A percentile compares a stretch with the other conserved stretches of the same genome.
phyloP scores from a whole-genome alignment of 2,888 invertebrate genomes.

The Andrena camellia region DNA sequence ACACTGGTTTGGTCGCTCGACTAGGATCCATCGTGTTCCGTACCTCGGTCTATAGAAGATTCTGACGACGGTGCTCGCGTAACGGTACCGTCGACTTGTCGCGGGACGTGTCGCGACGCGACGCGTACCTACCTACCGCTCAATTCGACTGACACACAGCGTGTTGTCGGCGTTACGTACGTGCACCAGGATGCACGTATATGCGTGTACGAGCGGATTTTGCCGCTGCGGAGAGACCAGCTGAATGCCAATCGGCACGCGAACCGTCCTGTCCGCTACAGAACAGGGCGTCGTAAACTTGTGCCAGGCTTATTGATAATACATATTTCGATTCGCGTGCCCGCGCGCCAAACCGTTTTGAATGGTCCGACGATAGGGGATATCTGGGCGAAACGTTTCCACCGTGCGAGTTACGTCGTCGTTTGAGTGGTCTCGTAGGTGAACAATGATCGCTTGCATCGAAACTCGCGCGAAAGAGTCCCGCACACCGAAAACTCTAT shows the following conservation, averaged over 20 bases:
- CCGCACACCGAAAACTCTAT: conserved; percentile 31
- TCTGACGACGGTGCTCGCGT: conserved; percentile 73
- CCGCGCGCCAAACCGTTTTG: neutral
- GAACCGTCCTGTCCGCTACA: conserved; percentile 32
- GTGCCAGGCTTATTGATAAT: conserved; percentile 23
- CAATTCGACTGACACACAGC: conserved; percentile 30
- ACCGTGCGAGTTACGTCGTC: neutral
- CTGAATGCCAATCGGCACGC: conserved; percentile 59
- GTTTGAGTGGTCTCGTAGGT: neutral
- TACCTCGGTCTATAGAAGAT: conserved; percentile 76
- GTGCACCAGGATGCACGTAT: conserved; percentile 54
- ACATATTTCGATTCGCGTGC: conserved; percentile 35
- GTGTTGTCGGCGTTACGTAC: conserved; percentile 57
- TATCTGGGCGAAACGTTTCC: neutral
- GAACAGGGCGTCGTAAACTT: conserved; percentile 5
- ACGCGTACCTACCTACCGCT: conserved; percentile 50
- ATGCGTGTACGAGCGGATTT: conserved; percentile 42
- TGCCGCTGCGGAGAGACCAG: conserved; percentile 30
- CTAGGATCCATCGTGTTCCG: conserved; percentile 70
- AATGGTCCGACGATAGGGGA: too few species aligned
- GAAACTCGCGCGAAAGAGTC: neutral
- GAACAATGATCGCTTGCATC: neutral
- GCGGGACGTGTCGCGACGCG: conserved; percentile 57
- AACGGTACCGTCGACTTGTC: conserved; percentile 73
- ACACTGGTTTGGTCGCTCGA: neutral